These are phyloP conservation scores for Scleropages formosus DNA, from an alignment of 2,797 vertebrate species.

Conservation along the genomic window DNA sequence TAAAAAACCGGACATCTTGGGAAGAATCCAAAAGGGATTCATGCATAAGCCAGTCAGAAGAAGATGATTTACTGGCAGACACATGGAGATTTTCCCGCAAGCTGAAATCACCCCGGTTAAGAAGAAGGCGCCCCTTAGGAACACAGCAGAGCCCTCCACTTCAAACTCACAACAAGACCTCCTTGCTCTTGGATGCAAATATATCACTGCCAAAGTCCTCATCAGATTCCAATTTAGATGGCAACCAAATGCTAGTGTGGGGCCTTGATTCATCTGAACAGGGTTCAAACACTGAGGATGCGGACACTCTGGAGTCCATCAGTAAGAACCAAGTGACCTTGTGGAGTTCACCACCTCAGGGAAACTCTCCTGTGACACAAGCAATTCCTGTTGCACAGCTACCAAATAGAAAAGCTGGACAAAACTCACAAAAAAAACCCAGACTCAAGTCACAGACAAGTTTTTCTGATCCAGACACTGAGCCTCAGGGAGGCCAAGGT, in stretches of 20 bases:
- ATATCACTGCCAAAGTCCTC: slow-evolving; percentile 33
- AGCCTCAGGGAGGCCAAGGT: slow-evolving; percentile 24
- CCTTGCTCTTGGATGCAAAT: not conserved
- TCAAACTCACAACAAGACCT: slow-evolving; percentile 27
- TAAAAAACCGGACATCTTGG: slow-evolving; percentile 33
- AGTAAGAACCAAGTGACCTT: slow-evolving; percentile 51
- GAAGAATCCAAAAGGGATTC: slow-evolving; percentile 38
- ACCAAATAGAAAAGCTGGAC: slow-evolving; percentile 18
- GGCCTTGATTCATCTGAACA: slow-evolving; percentile 37
- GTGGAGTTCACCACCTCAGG: slow-evolving; percentile 41
- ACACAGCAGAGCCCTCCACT: slow-evolving; percentile 28
- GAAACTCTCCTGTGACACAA: slow-evolving; percentile 46
- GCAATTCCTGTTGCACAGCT: slow-evolving; percentile 56
- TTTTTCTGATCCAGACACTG: slow-evolving; percentile 53
- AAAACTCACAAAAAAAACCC: slow-evolving; percentile 35
- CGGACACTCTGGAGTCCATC: slow-evolving; percentile 57
- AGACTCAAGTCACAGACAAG: slow-evolving; percentile 56
- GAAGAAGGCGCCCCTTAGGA: slow-evolving; percentile 49
- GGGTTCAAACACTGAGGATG: slow-evolving; percentile 44
- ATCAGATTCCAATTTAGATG: slow-evolving; percentile 52
- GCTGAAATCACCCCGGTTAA: slow-evolving; percentile 55
- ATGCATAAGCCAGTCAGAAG: slow-evolving; percentile 35
- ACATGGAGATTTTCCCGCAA: too few relatives aligned
- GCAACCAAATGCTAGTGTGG: slow-evolving; percentile 39
- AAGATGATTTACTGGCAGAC: slow-evolving; percentile 44